These are phyloP conservation scores for Drosophila repleta DNA, from an alignment of 1,140 invertebrate species.

Conservation along the genomic window DNA sequence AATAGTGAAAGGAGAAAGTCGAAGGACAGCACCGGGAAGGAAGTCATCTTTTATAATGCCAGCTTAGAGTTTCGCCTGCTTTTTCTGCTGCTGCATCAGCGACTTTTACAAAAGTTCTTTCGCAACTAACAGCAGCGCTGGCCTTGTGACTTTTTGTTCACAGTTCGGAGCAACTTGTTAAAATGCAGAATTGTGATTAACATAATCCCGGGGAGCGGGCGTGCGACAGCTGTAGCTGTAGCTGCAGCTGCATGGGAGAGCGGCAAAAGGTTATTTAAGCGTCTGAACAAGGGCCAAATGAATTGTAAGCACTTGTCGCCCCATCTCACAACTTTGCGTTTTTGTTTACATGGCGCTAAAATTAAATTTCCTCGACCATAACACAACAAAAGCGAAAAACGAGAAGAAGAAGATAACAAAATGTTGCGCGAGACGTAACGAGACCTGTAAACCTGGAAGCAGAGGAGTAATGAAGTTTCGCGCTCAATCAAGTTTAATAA, in stretches of 20 bases:
- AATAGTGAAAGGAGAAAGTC: neutral
- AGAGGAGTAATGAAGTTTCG: constrained; percentile 70
- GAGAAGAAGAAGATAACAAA: constrained; percentile 10
- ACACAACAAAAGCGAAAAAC: constrained; percentile 6
- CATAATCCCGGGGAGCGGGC: constrained; percentile 72
- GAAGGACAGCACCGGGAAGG: constrained; percentile 44
- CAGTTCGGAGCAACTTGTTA: constrained; percentile 58
- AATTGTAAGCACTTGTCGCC: constrained; percentile 75
- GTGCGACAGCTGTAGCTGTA: constrained; percentile 72
- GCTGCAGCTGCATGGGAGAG: constrained; percentile 23
- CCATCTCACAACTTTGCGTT: constrained; percentile 30
- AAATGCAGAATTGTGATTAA: constrained; percentile 81
- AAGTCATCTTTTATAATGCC: constrained; percentile 78
- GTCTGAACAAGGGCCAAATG: constrained; percentile 78
- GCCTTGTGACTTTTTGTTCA: constrained; percentile 68
- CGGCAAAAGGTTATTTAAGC: constrained; percentile 77
- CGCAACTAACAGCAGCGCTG: constrained; percentile 52
- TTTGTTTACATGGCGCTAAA: constrained; percentile 64
- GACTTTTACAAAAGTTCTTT: constrained; percentile 55
- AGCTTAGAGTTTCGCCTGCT: constrained; percentile 52
- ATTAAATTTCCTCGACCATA: constrained; percentile 69
- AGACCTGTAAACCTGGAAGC: constrained; percentile 43
- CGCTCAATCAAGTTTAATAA: constrained; percentile 82
- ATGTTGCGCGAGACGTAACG: constrained; percentile 35
- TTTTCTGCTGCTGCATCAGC: constrained; percentile 7